Conservation (phyloP, 2,888 invertebrate species). For the Stenchaetothrips biformis region DNA sequence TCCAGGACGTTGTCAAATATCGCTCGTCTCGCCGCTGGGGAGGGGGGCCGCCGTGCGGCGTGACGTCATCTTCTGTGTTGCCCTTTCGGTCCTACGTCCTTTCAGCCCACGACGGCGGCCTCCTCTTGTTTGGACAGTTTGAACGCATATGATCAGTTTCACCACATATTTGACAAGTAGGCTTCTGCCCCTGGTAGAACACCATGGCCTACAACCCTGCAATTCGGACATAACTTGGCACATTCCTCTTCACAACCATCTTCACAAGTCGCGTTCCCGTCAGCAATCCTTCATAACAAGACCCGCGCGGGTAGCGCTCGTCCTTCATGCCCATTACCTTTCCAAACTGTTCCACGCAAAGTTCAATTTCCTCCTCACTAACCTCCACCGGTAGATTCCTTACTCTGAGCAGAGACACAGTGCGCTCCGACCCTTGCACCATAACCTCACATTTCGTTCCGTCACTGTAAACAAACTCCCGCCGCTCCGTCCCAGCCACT, state of each 20-base stretch:
- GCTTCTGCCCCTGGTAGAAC: not conserved
- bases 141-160: not conserved
- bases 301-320: not conserved
- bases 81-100: not conserved
- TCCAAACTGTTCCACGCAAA: not conserved
- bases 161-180: not conserved
- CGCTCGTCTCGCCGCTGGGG: not conserved
- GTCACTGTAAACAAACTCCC: not conserved
- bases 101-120: not conserved
- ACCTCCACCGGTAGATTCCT: not conserved
- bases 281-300: not conserved
- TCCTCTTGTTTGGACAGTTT: not conserved
- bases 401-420: not conserved
- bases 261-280: not conserved
- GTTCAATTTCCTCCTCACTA: not conserved
- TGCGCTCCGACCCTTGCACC: not conserved
- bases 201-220: not conserved
- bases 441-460: not conserved
- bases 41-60: not conserved
- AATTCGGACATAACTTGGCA: not conserved
- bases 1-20: no score
- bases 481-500: not conserved
- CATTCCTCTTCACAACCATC: not conserved
- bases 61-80: not conserved
- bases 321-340: not conserved